Percentiles rank a stretch among this genome's conserved stretches.
Conservation (phyloP, 2,797 vertebrate species). For the Coregonus ussuriensis region DNA sequence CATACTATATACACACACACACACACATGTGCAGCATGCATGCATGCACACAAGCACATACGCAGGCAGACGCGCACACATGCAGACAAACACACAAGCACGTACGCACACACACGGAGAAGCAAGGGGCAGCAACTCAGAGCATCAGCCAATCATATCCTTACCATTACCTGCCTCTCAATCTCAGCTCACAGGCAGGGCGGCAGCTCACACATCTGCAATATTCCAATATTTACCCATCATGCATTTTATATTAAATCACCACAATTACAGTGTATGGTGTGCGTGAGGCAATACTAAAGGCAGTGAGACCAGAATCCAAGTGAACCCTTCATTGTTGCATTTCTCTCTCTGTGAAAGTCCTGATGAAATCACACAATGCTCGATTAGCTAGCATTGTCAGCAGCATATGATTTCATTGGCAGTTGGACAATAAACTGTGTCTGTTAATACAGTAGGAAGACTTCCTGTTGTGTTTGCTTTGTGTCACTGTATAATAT, state of each 20-base stretch:
- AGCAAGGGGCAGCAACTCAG: slow-evolving; percentile 63
- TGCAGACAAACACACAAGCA: background rate
- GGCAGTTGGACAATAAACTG: background rate
- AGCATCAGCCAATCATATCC: slow-evolving; percentile 80
- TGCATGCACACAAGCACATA: slow-evolving; percentile 18
- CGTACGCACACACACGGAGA: background rate
- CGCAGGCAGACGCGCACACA: background rate
- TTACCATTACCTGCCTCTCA: slow-evolving; percentile 92
- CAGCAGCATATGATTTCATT: slow-evolving; percentile 34
- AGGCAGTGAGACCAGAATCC: slow-evolving; percentile 57
- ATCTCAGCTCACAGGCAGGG: slow-evolving; percentile 87
- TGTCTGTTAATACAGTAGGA: background rate
- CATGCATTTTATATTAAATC: slow-evolving; percentile 62
- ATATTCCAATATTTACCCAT: slow-evolving; percentile 84
- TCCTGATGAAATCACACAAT: slow-evolving; percentile 37
- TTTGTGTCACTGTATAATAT: background rate
- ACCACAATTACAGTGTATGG: slow-evolving; percentile 58
- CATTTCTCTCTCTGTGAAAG: background rate
- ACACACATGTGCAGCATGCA: slow-evolving; percentile 10
- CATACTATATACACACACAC: slow-evolving; percentile 7
- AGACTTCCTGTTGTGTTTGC: background rate
- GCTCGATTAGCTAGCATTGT: slow-evolving; percentile 32
- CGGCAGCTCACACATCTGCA: slow-evolving; percentile 95
- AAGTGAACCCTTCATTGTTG: slow-evolving; percentile 40
- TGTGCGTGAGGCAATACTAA: slow-evolving; percentile 43